These are phyloP conservation scores for Caenorhabditis virilis DNA, from an alignment of 2,888 invertebrate genomes.

Conservation along the genomic window DNA sequence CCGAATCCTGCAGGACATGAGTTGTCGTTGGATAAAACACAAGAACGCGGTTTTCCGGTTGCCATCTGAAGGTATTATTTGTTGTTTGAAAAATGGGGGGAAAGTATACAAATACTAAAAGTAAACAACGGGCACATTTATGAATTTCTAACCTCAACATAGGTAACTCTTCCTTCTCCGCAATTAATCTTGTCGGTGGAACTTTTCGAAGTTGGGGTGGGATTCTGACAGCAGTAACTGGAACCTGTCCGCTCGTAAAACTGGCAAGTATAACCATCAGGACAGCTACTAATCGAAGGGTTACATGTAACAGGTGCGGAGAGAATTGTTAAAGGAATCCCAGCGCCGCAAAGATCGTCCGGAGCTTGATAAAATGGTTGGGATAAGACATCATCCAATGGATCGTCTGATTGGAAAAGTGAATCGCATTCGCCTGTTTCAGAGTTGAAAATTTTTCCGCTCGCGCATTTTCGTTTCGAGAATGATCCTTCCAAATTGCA, in stretches of 20 bases:
- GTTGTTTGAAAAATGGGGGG: too few species aligned
- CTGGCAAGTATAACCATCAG: slow-evolving; percentile 66
- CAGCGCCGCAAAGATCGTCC: slow-evolving; percentile 66
- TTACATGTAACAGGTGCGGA: slow-evolving; percentile 67
- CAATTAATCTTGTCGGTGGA: slow-evolving; percentile 49
- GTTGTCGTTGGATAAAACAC: slow-evolving; percentile 53
- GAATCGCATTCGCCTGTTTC: slow-evolving; percentile 55
- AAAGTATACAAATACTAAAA: neutral
- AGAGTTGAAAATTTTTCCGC: slow-evolving; percentile 61
- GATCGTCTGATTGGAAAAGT: slow-evolving; percentile 38
- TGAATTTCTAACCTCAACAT: slow-evolving; percentile 49
- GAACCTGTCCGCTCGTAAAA: slow-evolving; percentile 66
- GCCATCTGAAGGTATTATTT: slow-evolving; percentile 52
- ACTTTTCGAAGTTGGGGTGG: slow-evolving; percentile 34
- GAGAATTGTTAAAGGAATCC: slow-evolving; percentile 64
- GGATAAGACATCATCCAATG: slow-evolving; percentile 55
- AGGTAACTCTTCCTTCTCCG: slow-evolving; percentile 62
- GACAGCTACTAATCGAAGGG: slow-evolving; percentile 65
- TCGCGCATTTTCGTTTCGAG: slow-evolving; percentile 60
- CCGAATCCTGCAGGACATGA: slow-evolving; percentile 66
- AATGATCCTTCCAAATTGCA: slow-evolving; percentile 66
- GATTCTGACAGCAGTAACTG: slow-evolving; percentile 65
- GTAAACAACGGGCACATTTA: neutral
- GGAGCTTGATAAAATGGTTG: slow-evolving; percentile 67
- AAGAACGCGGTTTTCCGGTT: slow-evolving; percentile 61